These are phyloP conservation scores for Pelochelys cantorii DNA, from an alignment of 2,797 vertebrate genomes.

Conservation along the genomic window DNA sequence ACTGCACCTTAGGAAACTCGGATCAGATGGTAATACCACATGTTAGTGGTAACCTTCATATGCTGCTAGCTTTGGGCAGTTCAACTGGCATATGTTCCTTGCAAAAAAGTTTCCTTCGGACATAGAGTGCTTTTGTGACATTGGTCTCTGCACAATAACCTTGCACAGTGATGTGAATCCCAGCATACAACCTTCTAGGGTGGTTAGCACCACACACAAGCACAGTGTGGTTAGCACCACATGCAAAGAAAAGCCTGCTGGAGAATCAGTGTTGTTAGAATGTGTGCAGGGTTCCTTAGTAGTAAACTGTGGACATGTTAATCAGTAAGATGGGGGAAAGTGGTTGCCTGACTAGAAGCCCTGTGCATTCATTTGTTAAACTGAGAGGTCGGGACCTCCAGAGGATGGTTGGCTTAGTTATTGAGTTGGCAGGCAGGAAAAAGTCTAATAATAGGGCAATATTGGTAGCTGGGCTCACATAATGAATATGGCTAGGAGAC, in stretches of 20 bases:
- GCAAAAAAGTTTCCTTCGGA: background rate
- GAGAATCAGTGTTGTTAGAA: background rate
- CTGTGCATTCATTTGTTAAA: background rate
- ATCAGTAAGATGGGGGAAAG: background rate
- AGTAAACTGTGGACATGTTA: background rate
- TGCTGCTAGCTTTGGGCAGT: background rate
- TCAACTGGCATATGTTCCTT: background rate
- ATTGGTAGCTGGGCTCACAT: background rate
- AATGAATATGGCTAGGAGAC: conserved; percentile 1
- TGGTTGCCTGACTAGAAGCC: background rate
- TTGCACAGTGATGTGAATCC: background rate
- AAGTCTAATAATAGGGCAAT: background rate
- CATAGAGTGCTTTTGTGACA: background rate
- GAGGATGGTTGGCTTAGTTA: background rate
- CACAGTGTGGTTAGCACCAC: background rate
- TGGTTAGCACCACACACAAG: conserved; percentile 7
- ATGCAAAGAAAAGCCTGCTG: background rate
- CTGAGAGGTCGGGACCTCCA: background rate
- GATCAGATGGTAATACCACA: background rate
- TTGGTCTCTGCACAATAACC: background rate
- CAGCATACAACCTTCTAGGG: background rate
- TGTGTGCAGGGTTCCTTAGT: background rate
- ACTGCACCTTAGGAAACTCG: background rate
- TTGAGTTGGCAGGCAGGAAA: background rate
- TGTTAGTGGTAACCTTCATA: background rate